A percentile compares a stretch with the other conserved stretches of the same genome.
phyloP scores from a whole-genome alignment of 2,797 vertebrate species.

The Botia almorhae region DNA sequence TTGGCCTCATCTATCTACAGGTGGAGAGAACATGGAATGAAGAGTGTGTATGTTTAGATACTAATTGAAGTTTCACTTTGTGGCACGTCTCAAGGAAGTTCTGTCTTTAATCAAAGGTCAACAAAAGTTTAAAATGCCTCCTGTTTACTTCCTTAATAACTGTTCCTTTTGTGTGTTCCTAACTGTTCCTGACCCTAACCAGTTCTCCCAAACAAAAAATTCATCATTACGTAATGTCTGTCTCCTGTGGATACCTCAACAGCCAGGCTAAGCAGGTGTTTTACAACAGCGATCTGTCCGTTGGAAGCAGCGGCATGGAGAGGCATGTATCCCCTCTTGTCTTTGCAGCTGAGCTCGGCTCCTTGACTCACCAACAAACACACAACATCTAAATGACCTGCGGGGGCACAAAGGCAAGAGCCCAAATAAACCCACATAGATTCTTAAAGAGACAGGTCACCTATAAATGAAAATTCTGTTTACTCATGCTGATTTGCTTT shows the following conservation, averaged over 20 bases:
- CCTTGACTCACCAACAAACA: slow-evolving; percentile 91
- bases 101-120: not conserved
- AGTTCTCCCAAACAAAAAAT: not conserved
- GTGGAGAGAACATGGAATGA: not conserved
- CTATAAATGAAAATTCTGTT: not conserved
- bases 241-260: slow-evolving; percentile 80
- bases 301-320: slow-evolving; percentile 93
- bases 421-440: not conserved
- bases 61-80: no score
- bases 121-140: no score
- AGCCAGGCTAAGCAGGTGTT: slow-evolving; percentile 92
- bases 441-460: not conserved
- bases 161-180: not conserved
- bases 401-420: slow-evolving; percentile 32
- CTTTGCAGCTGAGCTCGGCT: slow-evolving; percentile 93
- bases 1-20: slow-evolving; percentile 93
- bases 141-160: not conserved
- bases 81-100: no score
- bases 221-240: not conserved
- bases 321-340: slow-evolving; percentile 96
- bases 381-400: slow-evolving; percentile 94
- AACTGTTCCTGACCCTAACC: not conserved
- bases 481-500: not conserved
- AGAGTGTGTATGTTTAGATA: not conserved
- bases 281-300: slow-evolving; percentile 91